Evolutionary conservation across 1,140 invertebrate species (phyloP).

Genomic region (Zophobas atratus): DNA sequence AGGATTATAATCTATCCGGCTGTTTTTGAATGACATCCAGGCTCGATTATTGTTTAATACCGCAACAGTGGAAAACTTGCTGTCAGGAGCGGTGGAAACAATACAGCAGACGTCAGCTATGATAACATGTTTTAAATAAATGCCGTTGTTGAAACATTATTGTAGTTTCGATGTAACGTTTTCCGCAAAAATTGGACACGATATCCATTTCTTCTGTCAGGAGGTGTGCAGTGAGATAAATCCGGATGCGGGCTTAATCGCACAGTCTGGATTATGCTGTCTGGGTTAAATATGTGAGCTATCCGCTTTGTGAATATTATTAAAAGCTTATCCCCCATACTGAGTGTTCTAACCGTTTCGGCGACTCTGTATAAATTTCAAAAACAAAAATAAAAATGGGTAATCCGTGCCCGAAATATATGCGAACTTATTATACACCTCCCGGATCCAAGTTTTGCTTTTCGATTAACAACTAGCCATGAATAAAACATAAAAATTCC

Average conservation of each 20-base stretch:
- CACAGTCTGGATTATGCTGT: background rate
- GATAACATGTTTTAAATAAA: conserved; percentile 7
- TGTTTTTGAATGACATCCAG: conserved; percentile 32
- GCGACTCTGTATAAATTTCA: too few relatives aligned
- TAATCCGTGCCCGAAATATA: background rate
- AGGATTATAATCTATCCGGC: conserved; percentile 23
- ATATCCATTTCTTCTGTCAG: background rate
- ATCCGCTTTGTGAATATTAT: conserved; percentile 32
- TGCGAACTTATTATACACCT: too few relatives aligned
- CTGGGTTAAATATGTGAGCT: conserved; percentile 23
- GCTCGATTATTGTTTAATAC: conserved; percentile 24
- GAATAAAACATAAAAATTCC: too few relatives aligned
- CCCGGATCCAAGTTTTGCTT: too few relatives aligned
- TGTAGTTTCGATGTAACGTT: too few relatives aligned
- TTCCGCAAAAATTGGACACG: background rate
- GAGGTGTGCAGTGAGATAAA: background rate
- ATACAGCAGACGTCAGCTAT: conserved; percentile 19
- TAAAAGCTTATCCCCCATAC: conserved; percentile 31
- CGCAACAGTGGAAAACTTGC: conserved; percentile 13
- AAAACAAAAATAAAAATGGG: too few relatives aligned
- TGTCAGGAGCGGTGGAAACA: conserved; percentile 10
- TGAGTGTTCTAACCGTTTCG: background rate
- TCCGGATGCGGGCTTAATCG: conserved; percentile 23
- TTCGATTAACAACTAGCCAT: too few relatives aligned
- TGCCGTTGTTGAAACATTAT: too few relatives aligned